Evolutionary conservation across 2,888 invertebrate species (phyloP), one percentile per base, ranked within the genome.

Genomic region (Embidobia sp.): DNA sequence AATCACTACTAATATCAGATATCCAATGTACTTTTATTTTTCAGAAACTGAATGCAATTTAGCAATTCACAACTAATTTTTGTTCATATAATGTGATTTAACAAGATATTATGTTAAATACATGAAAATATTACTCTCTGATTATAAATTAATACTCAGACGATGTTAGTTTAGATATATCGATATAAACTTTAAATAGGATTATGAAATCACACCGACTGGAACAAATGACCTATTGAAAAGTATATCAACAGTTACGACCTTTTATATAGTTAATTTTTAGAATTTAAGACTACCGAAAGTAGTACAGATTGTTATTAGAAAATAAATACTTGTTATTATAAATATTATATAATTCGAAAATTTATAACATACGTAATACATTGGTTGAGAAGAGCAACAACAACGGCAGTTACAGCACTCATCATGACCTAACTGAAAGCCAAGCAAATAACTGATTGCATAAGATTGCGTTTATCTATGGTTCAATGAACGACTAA

Each of bases 281-380:
- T 11, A 10, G 18, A 40, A 42, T 1, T 18, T 15, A 35, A 35
- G 26, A 48, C 8, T 13, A 4, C 57, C 55, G 57, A 69, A 61
- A 37, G 16, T 67, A 46, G 18, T 11, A 22, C 46, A 15, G 57
- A 22, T 49, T 33, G 22, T 40, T 48, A 55, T 33, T 29, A 49
- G 37, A 69, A 59, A 49, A 70, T 33, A 31, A 49, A 70, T 44
- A 44, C 27, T 13, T 35, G 22, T 22, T 42, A 49, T 19, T 42
- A 22, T 49, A n/a, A n/a, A 59, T 27, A 72, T 72, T 63, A 72
- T 72, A 61, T 57, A 73, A 66, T 66, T 51, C 29, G 35, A 74
- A 74, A 53, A 74, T 74, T 61, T 59, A 74, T 67, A 61, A 74
- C 74, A 59, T 66, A 74, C 75, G 75, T 75, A 75, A 75, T 15